Evolutionary conservation across 1,140 invertebrate genomes (phyloP), one percentile per base, ranked within the genome.

Genomic region (Paraescarpia echinospica): DNA sequence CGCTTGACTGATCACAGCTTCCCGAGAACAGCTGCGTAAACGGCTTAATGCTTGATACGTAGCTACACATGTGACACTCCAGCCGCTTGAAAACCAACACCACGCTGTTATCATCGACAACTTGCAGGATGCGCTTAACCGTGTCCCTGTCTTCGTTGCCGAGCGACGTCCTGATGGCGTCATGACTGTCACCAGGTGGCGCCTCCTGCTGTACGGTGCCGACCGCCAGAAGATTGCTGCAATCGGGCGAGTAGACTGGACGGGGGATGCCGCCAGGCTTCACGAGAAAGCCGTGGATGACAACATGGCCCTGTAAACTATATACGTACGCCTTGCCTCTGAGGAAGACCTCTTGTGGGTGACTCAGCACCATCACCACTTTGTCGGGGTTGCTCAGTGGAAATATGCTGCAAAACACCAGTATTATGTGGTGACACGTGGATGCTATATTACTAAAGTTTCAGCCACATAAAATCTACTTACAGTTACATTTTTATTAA

Each of bases 171-270:
- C 59, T 77, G 27, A 31, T 41, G 91, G 91, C 31, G n/a, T 48
- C 34, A 91, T 31, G 33, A 34, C 9, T 5, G 41, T 91, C 33
- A 41, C 91, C 91, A 91, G 33, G 8, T 59, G 33, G 33, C 12
- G 35, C 59, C 34, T 91, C 27, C 33, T 27, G 27, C 91, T 35
- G n/a, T 6, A 51, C 35, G 41, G 89, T 91, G 34, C 48, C 90
- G 34, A 92, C 34, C 0, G 77, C 41, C 89, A 93, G 90, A 9
- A 89, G 91, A 34, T 92, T 94, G 88, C 91, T 90, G 91, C 91
- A 93, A 48, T 92, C 35, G 14, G 94, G 94, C 1, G 94, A 93
- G 77, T 90, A 94, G 34, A 94, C 48, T 12, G 77, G 89, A 27
- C 92, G 88, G 22, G 51, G 18, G 9, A 35, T 22, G 18, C 0